Evolutionary conservation across 2,113 vertebrate genomes (phyloP), one percentile per base, ranked within the genome.

Genomic region (Misgurnus anguillicaudatus): DNA sequence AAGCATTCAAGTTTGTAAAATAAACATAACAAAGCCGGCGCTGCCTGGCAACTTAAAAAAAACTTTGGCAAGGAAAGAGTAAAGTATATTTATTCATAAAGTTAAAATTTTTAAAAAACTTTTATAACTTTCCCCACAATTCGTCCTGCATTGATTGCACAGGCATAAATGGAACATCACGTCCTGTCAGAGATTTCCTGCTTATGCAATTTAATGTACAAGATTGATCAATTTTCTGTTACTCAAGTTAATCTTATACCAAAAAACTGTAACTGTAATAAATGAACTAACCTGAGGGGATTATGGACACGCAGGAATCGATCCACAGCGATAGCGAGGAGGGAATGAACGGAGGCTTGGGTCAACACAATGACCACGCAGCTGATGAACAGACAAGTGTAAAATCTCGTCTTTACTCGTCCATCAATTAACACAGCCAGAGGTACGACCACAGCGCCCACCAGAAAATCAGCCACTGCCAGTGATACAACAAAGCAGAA

Each of bases 301-400:
- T 94, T 86, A 81, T 88, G 92, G 38, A 96, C 94, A 0, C 94
- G 87, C 70, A 98, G 91, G 87, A 89, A 97, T 13, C 95, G 90
- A 86, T 97, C 96, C 69, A 96, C 77, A 0, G 97, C 93, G 10
- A 97, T 95, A 81, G 95, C 95, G 51, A 90, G 73, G 21, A 98
- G 88, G 66, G 90, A 94, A 81, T 96, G 86, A 80, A 96, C 91
- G 45, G 96, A 97, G 2, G 94, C 94, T 0, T 90, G 89, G 0
- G 91, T 94, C 80, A 95, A 88, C 47, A 93, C 64, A 69, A 96
- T 45, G 61, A 96, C 3, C 45, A 95, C 63, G 36, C 95, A 98
- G 90, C 93, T 91, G 85, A 95, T 81, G 58, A 95, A 90, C 0
- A 97, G 92, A 82, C 97, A 98, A 63, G 11, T 0, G 3, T 92